These are phyloP conservation scores for Ceratotherium simum DNA, from an alignment of 2,113 vertebrate genomes.

Conservation along the genomic window DNA sequence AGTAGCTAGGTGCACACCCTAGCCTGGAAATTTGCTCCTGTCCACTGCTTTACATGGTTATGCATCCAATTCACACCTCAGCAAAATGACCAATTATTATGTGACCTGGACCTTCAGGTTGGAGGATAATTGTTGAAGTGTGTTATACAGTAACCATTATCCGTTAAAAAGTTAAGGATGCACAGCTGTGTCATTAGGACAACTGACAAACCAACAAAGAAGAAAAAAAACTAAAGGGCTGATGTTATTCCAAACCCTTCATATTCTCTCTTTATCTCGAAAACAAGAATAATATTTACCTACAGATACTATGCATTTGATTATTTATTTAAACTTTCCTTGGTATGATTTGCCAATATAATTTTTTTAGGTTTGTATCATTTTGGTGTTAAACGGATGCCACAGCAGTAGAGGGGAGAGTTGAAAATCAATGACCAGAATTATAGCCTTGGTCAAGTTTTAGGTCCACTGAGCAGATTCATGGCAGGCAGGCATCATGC, in stretches of 20 bases:
- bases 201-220: background rate
- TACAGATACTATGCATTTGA: background rate
- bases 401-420: background rate
- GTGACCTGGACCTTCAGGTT: background rate
- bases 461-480: background rate
- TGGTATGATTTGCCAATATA: background rate
- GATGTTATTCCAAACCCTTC: background rate
- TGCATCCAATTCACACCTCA: background rate
- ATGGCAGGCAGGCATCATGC: rapidly evolving
- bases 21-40: background rate
- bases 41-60: background rate
- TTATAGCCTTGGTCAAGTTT: background rate
- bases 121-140: background rate
- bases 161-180: background rate
- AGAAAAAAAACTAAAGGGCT: background rate
- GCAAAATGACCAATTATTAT: background rate
- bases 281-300: background rate
- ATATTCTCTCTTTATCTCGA: background rate
- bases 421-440: background rate
- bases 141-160: background rate
- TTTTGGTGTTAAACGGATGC: background rate
- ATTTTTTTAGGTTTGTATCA: background rate
- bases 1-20: rapidly evolving
- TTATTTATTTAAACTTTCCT: background rate
- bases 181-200: background rate